phyloP scores from a whole-genome alignment of 2,888 invertebrate species.

The Pelosia muscerda region DNA sequence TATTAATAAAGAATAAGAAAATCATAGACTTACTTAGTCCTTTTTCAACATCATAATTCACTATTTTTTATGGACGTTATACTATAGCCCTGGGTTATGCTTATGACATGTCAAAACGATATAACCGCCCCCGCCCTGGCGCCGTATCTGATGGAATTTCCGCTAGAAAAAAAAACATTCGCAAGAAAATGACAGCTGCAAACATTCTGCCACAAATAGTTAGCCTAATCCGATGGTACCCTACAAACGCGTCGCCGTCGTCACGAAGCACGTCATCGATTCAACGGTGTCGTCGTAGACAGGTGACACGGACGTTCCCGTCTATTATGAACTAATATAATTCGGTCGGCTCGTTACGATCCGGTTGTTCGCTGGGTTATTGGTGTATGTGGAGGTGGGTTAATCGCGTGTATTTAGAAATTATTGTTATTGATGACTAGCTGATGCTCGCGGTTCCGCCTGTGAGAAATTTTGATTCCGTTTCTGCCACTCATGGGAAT shows the following conservation, averaged over 20 bases:
- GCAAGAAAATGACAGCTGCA: not conserved
- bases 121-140: too few species aligned
- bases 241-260: slow-evolving; percentile 4
- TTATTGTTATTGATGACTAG: not conserved
- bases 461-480: too few species aligned
- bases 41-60: too few species aligned
- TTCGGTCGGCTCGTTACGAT: slow-evolving; percentile 7
- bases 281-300: slow-evolving; percentile 6
- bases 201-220: not conserved
- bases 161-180: too few species aligned
- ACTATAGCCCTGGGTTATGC: too few species aligned
- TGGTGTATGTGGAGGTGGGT: slow-evolving; percentile 2
- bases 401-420: not conserved
- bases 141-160: too few species aligned
- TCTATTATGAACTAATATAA: slow-evolving; percentile 3
- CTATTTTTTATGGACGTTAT: too few species aligned
- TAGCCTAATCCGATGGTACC: not conserved
- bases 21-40: too few species aligned
- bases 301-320: slow-evolving; percentile 12
- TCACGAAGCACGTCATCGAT: slow-evolving; percentile 17
- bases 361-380: slow-evolving; percentile 3
- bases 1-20: too few species aligned
- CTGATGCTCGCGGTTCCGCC: too few species aligned
- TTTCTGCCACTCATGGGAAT: too few species aligned
- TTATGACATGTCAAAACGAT: too few species aligned